phyloP scores from a whole-genome alignment of 1,140 invertebrate genomes.

The Tetraneura akinire region DNA sequence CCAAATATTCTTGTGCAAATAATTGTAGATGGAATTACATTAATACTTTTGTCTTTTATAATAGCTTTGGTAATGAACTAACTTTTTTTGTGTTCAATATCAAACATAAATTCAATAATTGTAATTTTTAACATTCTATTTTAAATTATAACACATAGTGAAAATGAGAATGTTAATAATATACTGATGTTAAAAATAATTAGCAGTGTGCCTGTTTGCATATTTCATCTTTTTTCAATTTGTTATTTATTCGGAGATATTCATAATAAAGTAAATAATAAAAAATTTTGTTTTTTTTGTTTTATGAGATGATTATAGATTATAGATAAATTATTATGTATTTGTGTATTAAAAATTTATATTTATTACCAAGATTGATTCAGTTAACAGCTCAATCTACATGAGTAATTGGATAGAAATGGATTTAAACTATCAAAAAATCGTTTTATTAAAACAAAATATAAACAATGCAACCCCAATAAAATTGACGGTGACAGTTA shows the following conservation, averaged over 20 bases:
- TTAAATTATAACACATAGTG: neutral
- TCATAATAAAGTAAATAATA: neutral
- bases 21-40: neutral
- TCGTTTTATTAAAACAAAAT: neutral
- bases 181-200: neutral
- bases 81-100: neutral
- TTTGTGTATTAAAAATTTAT: neutral
- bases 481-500: neutral
- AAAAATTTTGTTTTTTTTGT: neutral
- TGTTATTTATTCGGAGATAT: neutral
- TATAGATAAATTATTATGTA: neutral
- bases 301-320: neutral
- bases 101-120: neutral
- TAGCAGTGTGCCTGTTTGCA: neutral
- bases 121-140: neutral
- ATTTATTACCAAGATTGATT: neutral
- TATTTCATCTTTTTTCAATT: neutral
- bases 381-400: neutral
- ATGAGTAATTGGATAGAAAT: neutral
- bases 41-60: neutral
- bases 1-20: neutral
- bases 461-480: neutral
- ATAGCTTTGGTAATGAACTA: neutral
- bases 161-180: neutral
- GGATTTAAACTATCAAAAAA: neutral